Percentiles rank a stretch among this genome's conserved stretches.
phyloP scores from a whole-genome alignment of 2,888 invertebrate species.

The Trichogramma dendrolimi region DNA sequence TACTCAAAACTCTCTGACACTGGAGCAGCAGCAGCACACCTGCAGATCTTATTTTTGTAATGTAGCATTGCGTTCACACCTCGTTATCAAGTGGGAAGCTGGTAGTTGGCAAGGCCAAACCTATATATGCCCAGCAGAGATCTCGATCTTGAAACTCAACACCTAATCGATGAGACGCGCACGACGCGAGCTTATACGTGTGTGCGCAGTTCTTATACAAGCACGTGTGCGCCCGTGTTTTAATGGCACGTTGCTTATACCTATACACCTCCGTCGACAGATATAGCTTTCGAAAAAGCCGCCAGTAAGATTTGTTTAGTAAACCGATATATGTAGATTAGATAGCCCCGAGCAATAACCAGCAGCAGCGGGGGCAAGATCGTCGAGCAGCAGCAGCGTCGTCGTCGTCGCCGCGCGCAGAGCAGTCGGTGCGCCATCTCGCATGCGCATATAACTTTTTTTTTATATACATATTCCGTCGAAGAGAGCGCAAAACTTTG shows the following conservation, averaged over 20 bases:
- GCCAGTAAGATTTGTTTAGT: slow-evolving; percentile 44
- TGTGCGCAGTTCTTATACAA: not conserved
- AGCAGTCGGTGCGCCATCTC: not conserved
- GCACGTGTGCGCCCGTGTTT: slow-evolving; percentile 25
- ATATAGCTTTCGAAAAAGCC: slow-evolving; percentile 42
- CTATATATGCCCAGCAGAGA: slow-evolving; percentile 30
- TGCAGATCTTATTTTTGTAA: not conserved
- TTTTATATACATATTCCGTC: not conserved
- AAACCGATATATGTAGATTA: slow-evolving; percentile 37
- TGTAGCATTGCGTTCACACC: slow-evolving; percentile 38
- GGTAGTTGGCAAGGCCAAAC: slow-evolving; percentile 16
- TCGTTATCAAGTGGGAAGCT: slow-evolving; percentile 36
- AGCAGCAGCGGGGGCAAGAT: slow-evolving; percentile 10
- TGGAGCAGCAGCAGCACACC: too few relatives aligned
- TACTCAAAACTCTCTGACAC: too few relatives aligned
- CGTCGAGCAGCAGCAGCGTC: slow-evolving; percentile 12
- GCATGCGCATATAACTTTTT: not conserved
- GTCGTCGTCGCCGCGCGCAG: slow-evolving; percentile 14
- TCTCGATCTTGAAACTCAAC: slow-evolving; percentile 49
- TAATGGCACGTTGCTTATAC: slow-evolving; percentile 48
- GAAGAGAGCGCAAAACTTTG: not conserved
- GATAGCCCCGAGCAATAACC: not conserved
- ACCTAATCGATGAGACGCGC: slow-evolving; percentile 46
- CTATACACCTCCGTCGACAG: slow-evolving; percentile 27
- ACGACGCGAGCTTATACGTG: not conserved